phyloP scores from a whole-genome alignment of 2,797 vertebrate genomes.

The Vipera latastei region DNA sequence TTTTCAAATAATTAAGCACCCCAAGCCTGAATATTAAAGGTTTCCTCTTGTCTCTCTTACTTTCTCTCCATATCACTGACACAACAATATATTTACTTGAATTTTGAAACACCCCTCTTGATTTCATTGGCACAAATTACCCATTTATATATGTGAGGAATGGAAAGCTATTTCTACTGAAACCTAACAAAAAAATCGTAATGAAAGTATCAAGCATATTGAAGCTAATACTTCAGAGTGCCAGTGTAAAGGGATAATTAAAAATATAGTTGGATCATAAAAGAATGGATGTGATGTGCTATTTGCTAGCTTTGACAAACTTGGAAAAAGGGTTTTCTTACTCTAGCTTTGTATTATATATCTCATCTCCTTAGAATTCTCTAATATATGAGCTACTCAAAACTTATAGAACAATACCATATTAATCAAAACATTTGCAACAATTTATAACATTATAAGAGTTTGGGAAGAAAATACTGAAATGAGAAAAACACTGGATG shows the following conservation, averaged over 20 bases:
- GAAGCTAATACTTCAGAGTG: constrained; percentile 43
- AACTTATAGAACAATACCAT: constrained; percentile 46
- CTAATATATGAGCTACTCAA: constrained; percentile 32
- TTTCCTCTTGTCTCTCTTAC: background rate
- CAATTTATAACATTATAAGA: constrained; percentile 53
- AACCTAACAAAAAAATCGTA: background rate
- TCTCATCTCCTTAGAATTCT: constrained; percentile 18
- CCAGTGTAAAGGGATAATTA: constrained; percentile 51
- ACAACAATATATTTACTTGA: background rate
- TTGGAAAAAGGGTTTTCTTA: background rate
- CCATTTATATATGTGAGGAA: constrained; percentile 25
- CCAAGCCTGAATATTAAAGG: background rate
- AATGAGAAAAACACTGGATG: constrained; percentile 47
- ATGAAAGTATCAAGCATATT: constrained; percentile 49
- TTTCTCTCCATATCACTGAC: background rate
- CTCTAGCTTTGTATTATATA: constrained; percentile 14
- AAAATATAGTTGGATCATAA: constrained; percentile 45
- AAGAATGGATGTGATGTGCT: constrained; percentile 31
- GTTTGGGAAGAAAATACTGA: constrained; percentile 31
- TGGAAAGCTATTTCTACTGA: background rate
- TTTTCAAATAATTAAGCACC: background rate
- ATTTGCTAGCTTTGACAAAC: background rate
- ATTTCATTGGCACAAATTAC: background rate
- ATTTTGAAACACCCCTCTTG: background rate
- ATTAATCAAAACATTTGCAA: constrained; percentile 41